phyloP scores from a whole-genome alignment of 1,140 invertebrate species.

The Agrypnia vestita region DNA sequence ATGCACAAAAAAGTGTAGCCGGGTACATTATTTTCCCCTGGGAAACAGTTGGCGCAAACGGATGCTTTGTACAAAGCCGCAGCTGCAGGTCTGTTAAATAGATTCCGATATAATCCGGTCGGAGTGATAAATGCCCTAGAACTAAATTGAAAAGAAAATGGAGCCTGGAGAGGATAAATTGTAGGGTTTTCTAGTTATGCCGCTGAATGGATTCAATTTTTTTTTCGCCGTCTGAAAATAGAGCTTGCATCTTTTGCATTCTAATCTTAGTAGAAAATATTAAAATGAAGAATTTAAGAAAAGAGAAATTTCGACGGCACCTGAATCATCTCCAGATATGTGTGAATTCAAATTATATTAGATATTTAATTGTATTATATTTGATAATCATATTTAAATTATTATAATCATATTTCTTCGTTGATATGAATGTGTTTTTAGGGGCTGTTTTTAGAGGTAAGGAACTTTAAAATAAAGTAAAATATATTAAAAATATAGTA shows the following conservation, averaged over 20 bases:
- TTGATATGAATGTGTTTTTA: no score
- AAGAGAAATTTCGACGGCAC: slow-evolving; percentile 5
- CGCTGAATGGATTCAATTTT: slow-evolving; percentile 34
- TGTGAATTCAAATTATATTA: no score
- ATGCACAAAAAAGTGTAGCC: no score
- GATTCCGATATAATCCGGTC: slow-evolving; percentile 41
- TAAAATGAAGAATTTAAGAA: background rate
- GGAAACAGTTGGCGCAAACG: slow-evolving; percentile 7
- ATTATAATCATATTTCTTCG: no score
- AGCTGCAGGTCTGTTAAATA: slow-evolving; percentile 43
- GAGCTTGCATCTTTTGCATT: slow-evolving; percentile 17
- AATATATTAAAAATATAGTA: no score
- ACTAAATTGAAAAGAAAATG: slow-evolving; percentile 43
- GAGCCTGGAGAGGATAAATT: slow-evolving; percentile 36
- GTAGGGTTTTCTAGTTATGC: slow-evolving; percentile 28
- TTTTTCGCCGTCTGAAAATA: background rate
- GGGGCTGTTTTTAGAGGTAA: no score
- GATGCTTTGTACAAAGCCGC: slow-evolving; percentile 30
- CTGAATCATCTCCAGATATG: no score
- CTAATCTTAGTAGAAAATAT: slow-evolving; percentile 6
- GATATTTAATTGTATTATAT: no score
- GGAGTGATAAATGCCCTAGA: slow-evolving; percentile 35
- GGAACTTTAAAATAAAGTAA: no score
- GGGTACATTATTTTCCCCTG: slow-evolving; percentile 11
- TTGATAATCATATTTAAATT: no score